Evolutionary conservation across 2,797 vertebrate genomes (phyloP), one percentile per base, ranked within the genome.

Genomic region (Artibeus jamaicensis): DNA sequence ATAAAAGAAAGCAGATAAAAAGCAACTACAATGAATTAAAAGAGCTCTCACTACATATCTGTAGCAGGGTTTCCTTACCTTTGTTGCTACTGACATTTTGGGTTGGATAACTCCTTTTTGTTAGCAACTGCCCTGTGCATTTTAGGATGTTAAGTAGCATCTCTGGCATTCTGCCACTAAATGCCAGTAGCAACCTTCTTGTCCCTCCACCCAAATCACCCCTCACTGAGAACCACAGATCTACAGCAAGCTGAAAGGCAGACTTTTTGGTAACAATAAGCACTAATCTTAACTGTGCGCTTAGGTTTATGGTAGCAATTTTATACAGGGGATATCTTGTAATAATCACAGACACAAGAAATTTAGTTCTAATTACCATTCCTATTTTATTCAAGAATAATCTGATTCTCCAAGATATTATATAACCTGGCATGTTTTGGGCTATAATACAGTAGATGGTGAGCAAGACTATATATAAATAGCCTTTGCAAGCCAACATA

Each of bases 1-100:
- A 8, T 91, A 88, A 88, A 93, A 76, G 42, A 92, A 86, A 79
- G n/a, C 18, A 93, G 34, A 86, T 71, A 18, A 94, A 90, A 89
- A 68, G 9, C 44, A 94, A 77, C 83, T 42, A 59, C 16, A 78
- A 37, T 57, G 55, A 89, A 84, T 18, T 55, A 16, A 93, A 93
- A 74, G 29, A 78, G n/a, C 6, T 21, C 4, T 2, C 8, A 2
- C 4, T 79, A 67, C 29, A 18, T 21, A 85, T 24, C 12, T 37
- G 32, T 1, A 46, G 29, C 73, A 39, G 11, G 34, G n/a, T 62
- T 93, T 46, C 50, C 70, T 93, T 46, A 67, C 24, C 18, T 73
- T 78, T 48, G 22, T 21, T 67, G 62, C 50, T 95, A 84, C 24
- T 59, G 18, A 73, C 5, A 82, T 77, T 76, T 71, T 77, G 46